Evolutionary conservation across 2,113 vertebrate species (phyloP).

Genomic region (Aspidoscelis tigris): DNA sequence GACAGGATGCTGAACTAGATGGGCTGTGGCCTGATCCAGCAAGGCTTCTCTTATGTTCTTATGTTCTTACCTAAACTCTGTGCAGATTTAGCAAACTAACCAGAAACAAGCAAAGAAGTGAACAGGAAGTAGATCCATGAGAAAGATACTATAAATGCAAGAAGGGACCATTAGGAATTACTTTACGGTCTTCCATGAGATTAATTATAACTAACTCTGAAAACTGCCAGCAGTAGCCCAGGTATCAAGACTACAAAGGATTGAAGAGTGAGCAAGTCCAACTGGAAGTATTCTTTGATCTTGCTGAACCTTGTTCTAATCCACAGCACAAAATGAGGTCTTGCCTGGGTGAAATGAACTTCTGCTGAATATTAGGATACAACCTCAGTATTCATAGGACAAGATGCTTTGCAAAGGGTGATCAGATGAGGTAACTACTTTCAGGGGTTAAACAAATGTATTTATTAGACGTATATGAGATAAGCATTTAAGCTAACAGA

Average conservation of each 20-base stretch:
- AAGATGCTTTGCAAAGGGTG: neutral
- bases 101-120: neutral
- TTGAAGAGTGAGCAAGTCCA: too few relatives aligned
- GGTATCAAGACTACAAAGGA: too few relatives aligned
- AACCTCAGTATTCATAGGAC: neutral
- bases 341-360: too few relatives aligned
- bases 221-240: too few relatives aligned
- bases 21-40: too few relatives aligned
- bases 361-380: neutral
- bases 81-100: neutral
- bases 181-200: constrained; percentile 7
- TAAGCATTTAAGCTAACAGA: constrained; percentile 1
- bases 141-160: neutral
- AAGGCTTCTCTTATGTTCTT: too few relatives aligned
- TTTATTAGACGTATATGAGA: neutral
- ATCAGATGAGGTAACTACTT: neutral
- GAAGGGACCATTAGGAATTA: neutral
- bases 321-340: too few relatives aligned
- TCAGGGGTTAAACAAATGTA: neutral
- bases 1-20: too few relatives aligned
- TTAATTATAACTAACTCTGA: constrained; percentile 10
- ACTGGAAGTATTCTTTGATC: too few relatives aligned
- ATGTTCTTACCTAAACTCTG: neutral
- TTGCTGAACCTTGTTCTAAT: too few relatives aligned
- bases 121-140: neutral